A percentile compares a stretch with the other conserved stretches of the same genome.
Evolutionary conservation across 2,888 invertebrate genomes (phyloP).

Genomic region (Hyposoter didymator): DNA sequence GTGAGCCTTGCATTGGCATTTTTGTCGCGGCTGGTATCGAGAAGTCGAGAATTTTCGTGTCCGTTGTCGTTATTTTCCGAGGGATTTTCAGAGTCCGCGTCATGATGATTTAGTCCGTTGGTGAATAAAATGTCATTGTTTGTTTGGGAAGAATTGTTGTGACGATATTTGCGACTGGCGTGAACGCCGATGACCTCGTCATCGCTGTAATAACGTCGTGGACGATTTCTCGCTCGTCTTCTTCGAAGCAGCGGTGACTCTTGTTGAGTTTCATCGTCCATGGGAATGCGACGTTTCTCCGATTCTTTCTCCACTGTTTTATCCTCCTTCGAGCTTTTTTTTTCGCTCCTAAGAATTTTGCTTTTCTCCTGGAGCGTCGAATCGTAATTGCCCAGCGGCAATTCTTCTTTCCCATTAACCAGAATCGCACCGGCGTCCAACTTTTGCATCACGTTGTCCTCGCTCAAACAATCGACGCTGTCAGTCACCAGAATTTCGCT

Average conservation of each 20-base stretch:
- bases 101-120: constrained; percentile 40
- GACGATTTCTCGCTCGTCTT: constrained; percentile 63
- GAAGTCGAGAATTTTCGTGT: constrained; percentile 52
- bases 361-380: constrained; percentile 77
- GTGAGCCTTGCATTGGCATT: constrained; percentile 76
- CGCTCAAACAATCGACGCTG: constrained; percentile 79
- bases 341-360: constrained; percentile 38
- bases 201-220: constrained; percentile 71
- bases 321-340: not conserved
- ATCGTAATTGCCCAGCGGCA: constrained; percentile 86
- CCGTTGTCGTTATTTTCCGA: constrained; percentile 60
- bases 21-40: constrained; percentile 74
- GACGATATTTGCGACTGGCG: constrained; percentile 48
- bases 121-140: constrained; percentile 29
- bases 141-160: constrained; percentile 17
- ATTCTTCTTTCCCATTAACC: constrained; percentile 89
- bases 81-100: constrained; percentile 29
- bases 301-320: constrained; percentile 46
- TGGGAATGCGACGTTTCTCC: constrained; percentile 76
- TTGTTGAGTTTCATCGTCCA: constrained; percentile 70
- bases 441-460: constrained; percentile 84
- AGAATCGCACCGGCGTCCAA: constrained; percentile 85
- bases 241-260: constrained; percentile 51
- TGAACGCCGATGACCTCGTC: constrained; percentile 70
- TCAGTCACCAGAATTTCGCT: constrained; percentile 82